Evolutionary conservation across 2,113 vertebrate genomes (phyloP), one percentile per base, ranked within the genome.

Genomic region (Myrmecobius fasciatus): DNA sequence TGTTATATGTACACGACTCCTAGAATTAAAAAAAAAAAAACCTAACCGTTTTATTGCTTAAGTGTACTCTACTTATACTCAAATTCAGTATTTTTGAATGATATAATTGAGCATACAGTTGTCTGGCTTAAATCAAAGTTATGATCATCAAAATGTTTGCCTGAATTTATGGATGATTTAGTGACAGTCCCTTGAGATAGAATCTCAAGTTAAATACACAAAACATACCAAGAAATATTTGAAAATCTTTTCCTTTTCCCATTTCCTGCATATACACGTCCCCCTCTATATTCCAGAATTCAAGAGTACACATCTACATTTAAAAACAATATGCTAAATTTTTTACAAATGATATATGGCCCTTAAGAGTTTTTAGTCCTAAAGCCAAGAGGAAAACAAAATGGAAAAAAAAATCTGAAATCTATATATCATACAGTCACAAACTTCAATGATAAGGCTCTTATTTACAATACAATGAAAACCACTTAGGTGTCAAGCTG

Each of bases 391-490:
- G 25, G 11, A 97, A 98, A 97, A 67, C 92, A 98, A 98, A 94
- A 75, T 47, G 97, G 53, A 95, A 96, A 93, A 96, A 43, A 97
- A 94, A 96, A 96, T 51, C 49, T 51, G 49, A 47, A 96, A 91
- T 95, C 95, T 96, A 94, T 92, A 97, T n/a, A 96, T 97, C 97
- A 94, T 91, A 98, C 91, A 96, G 96, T 98, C 98, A 98, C 97
- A 98, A 97, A 97, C 94, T 97, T 97, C 98, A 97, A 92, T 97
- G 97, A 97, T 98, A 98, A 97, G 98, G 97, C 96, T 99, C 96
- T 98, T 98, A 94, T 98, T 98, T 98, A 98, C 96, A 98, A 97
- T 98, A 98, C 96, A 98, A 97, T 88, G 95, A 98, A 98, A 98
- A 97, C 36, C 54, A 97, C 90, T 97, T 98, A 98, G 98, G 96